phyloP scores from a whole-genome alignment of 1,140 invertebrate species.

The Drosophila serrata region DNA sequence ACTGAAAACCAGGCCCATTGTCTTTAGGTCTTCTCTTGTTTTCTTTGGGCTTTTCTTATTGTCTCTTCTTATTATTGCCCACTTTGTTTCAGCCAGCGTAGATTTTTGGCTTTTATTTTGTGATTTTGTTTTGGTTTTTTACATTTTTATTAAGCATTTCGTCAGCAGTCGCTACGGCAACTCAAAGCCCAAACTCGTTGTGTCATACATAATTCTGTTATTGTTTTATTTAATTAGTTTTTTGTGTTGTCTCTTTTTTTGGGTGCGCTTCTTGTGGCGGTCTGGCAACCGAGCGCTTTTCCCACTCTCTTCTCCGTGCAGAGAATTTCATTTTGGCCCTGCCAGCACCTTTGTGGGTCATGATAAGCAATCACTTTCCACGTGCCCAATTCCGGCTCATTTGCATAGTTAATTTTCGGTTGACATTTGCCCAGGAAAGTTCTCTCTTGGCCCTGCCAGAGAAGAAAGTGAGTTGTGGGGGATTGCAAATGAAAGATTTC shows the following conservation, averaged over 20 bases:
- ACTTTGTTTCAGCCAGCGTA: conserved; percentile 50
- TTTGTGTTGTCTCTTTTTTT: conserved; percentile 27
- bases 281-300: conserved; percentile 24
- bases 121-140: conserved; percentile 53
- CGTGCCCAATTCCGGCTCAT: conserved; percentile 68
- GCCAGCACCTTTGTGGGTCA: conserved; percentile 40
- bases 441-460: conserved; percentile 27
- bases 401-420: conserved; percentile 69
- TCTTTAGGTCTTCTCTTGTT: conserved; percentile 25
- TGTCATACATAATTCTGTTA: conserved; percentile 62
- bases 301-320: conserved; percentile 13
- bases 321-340: conserved; percentile 32
- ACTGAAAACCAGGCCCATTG: conserved; percentile 44
- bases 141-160: conserved; percentile 67
- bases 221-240: conserved; percentile 60
- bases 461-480: conserved; percentile 39
- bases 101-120: conserved; percentile 60
- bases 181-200: conserved; percentile 62
- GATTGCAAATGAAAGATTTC: conserved; percentile 11
- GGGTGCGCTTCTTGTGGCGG: conserved; percentile 36
- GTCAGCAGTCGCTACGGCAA: conserved; percentile 34
- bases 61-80: conserved; percentile 48
- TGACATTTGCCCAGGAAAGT: conserved; percentile 51
- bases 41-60: conserved; percentile 43
- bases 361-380: conserved; percentile 74